Base-by-base conservation (phyloP, 2,888 invertebrate species). In the Cybosia mesomella region DNA sequence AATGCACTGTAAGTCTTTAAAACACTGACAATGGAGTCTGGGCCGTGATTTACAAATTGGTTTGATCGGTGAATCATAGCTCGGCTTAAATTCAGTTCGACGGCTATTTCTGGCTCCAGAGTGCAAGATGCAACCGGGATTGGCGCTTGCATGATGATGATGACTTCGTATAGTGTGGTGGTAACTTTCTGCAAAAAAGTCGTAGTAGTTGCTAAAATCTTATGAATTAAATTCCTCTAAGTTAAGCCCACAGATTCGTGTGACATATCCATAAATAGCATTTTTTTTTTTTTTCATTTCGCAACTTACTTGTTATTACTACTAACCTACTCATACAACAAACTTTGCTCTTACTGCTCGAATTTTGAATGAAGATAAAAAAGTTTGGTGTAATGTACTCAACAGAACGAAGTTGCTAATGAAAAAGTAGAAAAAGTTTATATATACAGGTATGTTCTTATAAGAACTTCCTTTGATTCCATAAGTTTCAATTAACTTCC, bases 351-450 rank as follows among this genome's bases (percentile, higher is more conserved):
- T n/a, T 49, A 49, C 43, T 43, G 43, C 18, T 43, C 43, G 43
- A 43, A 43, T 49, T 49, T 49, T 11, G 68, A 13, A 62, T 57
- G 43, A 49, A 49, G 63, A 24, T 55, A 55, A 66, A 54, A 65
- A 70, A 60, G 28, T 64, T 49, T 22, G 22, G 8, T 24, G 53
- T 60, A 70, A 66, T 28, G 34, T 22, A 68, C 49, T 49, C n/a
- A 18, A n/a, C 49, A 8, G 9, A 49, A 49, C 9, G 49, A 49
- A 49, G 49, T n/a, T 18, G n/a, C n/a, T 49, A 49, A 49, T 49
- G 49, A 49, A 49, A 49, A 49, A 49, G 49, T 49, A n/a, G 49
- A 49, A 49, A 49, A 49, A 49, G 49, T 49, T 49, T n/a, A 49
- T 49, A 49, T n/a, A 9, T 4, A 4, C 13, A 39, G 13, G 36